These are phyloP conservation scores for Vultur gryphus DNA, from an alignment of 2,797 vertebrate genomes.

Conservation along the genomic window DNA sequence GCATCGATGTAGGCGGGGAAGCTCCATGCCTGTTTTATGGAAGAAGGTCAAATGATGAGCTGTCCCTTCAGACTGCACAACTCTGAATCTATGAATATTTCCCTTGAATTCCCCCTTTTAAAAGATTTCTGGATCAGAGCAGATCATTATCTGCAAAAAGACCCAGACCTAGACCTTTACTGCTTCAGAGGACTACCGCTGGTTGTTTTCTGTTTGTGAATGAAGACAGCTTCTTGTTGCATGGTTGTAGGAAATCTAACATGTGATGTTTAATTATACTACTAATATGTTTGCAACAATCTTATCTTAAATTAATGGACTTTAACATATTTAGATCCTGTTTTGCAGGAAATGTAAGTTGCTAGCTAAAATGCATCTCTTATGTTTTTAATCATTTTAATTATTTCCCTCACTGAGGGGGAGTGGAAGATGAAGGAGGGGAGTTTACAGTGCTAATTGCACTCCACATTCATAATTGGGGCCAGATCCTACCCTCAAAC, in stretches of 20 bases:
- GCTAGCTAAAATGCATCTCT: background rate
- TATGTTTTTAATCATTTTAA: background rate
- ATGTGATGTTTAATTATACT: background rate
- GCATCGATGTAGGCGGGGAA: rapidly evolving
- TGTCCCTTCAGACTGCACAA: background rate
- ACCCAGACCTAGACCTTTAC: background rate
- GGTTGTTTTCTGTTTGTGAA: background rate
- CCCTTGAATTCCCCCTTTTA: background rate
- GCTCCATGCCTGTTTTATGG: background rate
- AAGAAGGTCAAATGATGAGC: conserved; percentile 13
- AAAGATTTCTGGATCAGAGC: conserved; percentile 8
- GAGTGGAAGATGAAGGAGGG: background rate
- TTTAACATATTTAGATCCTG: background rate
- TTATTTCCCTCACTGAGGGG: background rate
- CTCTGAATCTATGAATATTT: background rate
- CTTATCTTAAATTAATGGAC: background rate
- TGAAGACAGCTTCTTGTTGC: background rate
- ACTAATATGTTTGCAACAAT: background rate
- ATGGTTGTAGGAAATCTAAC: background rate
- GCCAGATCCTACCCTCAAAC: background rate
- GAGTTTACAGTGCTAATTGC: background rate
- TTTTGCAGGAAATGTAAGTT: background rate
- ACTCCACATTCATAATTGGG: background rate
- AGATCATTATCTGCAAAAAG: background rate
- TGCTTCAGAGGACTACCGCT: background rate